phyloP scores from a whole-genome alignment of 2,888 invertebrate species.

The Zygothrica quintamaculata region DNA sequence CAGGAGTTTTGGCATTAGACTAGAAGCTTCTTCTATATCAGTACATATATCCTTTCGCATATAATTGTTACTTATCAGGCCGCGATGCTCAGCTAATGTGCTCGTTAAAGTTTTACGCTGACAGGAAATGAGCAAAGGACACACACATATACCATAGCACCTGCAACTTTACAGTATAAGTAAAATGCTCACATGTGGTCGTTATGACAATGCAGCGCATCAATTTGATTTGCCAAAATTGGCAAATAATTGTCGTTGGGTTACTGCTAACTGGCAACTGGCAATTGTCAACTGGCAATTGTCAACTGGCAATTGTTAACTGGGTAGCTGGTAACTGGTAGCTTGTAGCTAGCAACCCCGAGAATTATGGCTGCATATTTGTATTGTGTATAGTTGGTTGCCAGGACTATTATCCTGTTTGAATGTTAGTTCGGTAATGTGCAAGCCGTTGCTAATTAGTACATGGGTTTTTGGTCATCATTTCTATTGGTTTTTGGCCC shows the following conservation, averaged over 20 bases:
- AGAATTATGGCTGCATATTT: conserved; percentile 32
- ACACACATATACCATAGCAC: conserved; percentile 41
- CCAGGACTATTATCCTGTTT: conserved; percentile 50
- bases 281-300: not conserved
- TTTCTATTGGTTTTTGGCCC: conserved; percentile 57
- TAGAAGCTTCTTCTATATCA: conserved; percentile 26
- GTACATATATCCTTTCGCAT: conserved; percentile 21
- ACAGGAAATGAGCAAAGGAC: conserved; percentile 66
- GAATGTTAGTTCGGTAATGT: conserved; percentile 58
- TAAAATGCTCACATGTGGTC: conserved; percentile 76
- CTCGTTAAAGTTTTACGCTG: conserved; percentile 81
- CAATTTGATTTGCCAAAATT: conserved; percentile 76
- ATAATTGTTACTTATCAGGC: conserved; percentile 38
- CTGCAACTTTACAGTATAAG: conserved; percentile 44
- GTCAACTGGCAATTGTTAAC: not conserved
- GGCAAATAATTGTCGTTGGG: conserved; percentile 76
- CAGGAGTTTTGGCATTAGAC: not conserved
- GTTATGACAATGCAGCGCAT: conserved; percentile 77
- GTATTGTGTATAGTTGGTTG: conserved; percentile 41
- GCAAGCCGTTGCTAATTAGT: conserved; percentile 72
- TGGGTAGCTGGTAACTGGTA: not conserved
- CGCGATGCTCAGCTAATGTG: conserved; percentile 61
- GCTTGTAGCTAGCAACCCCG: conserved; percentile 36
- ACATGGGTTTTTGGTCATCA: conserved; percentile 53
- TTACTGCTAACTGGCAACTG: conserved; percentile 23